Evolutionary conservation across 2,888 invertebrate species (phyloP), one percentile per base, ranked within the genome.

Genomic region (Chaetoderma sp.): DNA sequence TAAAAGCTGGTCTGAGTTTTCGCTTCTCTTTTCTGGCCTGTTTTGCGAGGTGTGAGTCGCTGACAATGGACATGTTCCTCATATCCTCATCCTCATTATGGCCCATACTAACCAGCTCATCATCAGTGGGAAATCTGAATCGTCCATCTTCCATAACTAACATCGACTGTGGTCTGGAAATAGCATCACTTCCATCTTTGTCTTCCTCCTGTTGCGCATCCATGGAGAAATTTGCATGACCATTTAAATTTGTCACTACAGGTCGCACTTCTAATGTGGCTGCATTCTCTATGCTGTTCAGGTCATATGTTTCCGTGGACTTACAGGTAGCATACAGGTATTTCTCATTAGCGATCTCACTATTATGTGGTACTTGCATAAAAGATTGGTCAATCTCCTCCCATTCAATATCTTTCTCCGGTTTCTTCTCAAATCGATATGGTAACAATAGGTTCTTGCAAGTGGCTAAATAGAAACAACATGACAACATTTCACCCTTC

Each of bases 71-170:
- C 3, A 25, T 27, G 23, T 8, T 27, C n/a, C 16, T 6, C 49
- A 23, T 2, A 49, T 8, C 27, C 49, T 49, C 49, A 21, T 8
- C 49, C 21, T 27, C 49, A 2, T 21, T 21, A 16, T 4, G 27
- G 23, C 21, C 50, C 13, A 52, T 59, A n/a, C 56, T 42, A 16
- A 52, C 64, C 45, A 76, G 62, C 57, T 88, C 87, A 27, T 84
- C 92, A 75, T 93, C 88, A 18, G 92, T 91, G 69, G 94, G 90
- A 87, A 95, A 94, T 74, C 95, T 89, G 16, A 95, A 92, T 86
- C 95, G 94, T 4, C 95, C 94, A 81, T 94, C 93, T 82, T 95
- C 95, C 68, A 94, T 93, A n/a, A 94, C 94, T 70, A 95, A 88
- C 93, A 95, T 94, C 74, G 94, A 88, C n/a, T 76, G 67, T 55